Base-by-base conservation (phyloP, 2,888 invertebrate genomes). In the Phania funesta region DNA sequence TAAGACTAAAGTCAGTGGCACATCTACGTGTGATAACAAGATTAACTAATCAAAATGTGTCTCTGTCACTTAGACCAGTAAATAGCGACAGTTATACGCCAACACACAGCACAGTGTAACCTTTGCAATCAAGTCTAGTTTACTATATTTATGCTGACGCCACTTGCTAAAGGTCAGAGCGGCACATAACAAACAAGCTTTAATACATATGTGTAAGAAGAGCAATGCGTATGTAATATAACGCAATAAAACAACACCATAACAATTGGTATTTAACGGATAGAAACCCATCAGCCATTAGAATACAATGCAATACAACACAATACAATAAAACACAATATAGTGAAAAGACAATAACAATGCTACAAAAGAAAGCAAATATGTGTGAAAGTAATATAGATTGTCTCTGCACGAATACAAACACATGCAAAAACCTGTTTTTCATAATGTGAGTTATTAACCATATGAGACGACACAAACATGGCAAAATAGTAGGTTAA, bases 31-130 rank as follows among this genome's bases (percentile, higher is more conserved):
- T 35, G 46, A n/a, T 44, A 18, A 52, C 35, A 24, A 68, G 67
- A 68, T 70, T 77, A 70, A 26, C 60, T 70, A 70, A 70, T 77
- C 68, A 70, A 68, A 35, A 44, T 46, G 62, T 62, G 46, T 70
- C 54, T 62, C 32, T 70, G 68, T 77, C 60, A 77, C 35, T 62
- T 54, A 22, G 26, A 22, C n/a, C 24, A 35, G 62, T 20, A 52
- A 76, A 76, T 65, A 46, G 35, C 16, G 76, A 60, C 29, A 76
- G 44, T 48, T 52, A 62, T 52, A 44, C 24, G 50, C 52, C 41
- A 41, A n/a, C 20, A 32, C 41, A 52, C 18, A 35, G 13, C 18
- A 67, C 11, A 35, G 65, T 44, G 60, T 60, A 67, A 60, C 8
- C 29, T 50, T 52, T 11, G 3, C 44, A 60, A 68, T 67, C 67